Evolutionary conservation across 2,888 invertebrate species (phyloP).

Genomic region (Parascotia fuliginaria): DNA sequence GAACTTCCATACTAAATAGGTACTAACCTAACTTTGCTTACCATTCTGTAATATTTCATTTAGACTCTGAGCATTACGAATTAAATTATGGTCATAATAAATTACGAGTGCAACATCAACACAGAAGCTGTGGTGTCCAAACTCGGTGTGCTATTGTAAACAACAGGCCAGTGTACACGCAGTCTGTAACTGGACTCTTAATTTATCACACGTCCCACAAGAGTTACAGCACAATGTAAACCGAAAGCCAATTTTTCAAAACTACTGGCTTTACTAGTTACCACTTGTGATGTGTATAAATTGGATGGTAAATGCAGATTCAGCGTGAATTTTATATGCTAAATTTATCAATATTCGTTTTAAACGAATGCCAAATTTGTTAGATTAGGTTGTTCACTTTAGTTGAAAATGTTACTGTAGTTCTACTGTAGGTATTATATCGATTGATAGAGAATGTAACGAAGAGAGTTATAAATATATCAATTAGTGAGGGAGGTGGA

Average conservation of each 20-base stretch:
- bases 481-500: too few relatives aligned
- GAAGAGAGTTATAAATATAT: too few relatives aligned
- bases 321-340: constrained; percentile 21
- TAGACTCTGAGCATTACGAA: background rate
- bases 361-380: too few relatives aligned
- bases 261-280: constrained; percentile 40
- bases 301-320: constrained; percentile 28
- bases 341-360: constrained; percentile 10
- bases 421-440: too few relatives aligned
- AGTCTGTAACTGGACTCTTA: constrained; percentile 58
- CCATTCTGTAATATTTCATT: too few relatives aligned
- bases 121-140: constrained; percentile 18
- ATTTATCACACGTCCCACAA: constrained; percentile 63
- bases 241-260: constrained; percentile 55
- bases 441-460: too few relatives aligned
- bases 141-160: constrained; percentile 31
- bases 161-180: constrained; percentile 20
- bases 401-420: too few relatives aligned
- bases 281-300: constrained; percentile 38
- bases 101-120: background rate
- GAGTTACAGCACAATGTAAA: constrained; percentile 63
- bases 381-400: background rate
- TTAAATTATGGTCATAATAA: background rate
- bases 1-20: too few relatives aligned
- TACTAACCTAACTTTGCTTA: too few relatives aligned